Conservation (phyloP, 2,113 vertebrate genomes). For the Notothenia rossii region DNA sequence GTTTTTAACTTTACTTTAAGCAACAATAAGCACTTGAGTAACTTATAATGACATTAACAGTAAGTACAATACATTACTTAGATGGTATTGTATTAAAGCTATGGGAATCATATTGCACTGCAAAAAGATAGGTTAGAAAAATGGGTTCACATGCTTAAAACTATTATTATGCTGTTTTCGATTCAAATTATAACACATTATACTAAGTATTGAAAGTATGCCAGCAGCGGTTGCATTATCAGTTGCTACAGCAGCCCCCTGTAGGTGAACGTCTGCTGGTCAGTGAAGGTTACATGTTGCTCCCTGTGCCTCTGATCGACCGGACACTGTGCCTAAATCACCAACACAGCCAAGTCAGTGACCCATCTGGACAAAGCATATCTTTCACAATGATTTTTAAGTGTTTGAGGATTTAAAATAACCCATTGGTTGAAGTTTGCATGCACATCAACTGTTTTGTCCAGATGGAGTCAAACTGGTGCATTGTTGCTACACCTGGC, state of each 20-base stretch:
- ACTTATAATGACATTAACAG: too few species aligned
- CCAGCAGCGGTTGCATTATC: neutral
- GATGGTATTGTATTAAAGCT: too few species aligned
- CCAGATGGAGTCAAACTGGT: constrained; percentile 28
- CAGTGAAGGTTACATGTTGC: constrained; percentile 26
- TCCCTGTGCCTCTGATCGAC: constrained; percentile 64
- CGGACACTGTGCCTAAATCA: constrained; percentile 71
- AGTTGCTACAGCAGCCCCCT: constrained; percentile 14
- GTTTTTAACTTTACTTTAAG: too few species aligned
- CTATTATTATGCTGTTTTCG: too few species aligned
- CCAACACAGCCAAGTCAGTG: constrained; percentile 50
- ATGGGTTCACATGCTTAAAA: too few species aligned
- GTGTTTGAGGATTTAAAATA: neutral
- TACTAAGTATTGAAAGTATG: too few species aligned
- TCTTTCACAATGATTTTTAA: neutral
- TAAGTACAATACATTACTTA: too few species aligned
- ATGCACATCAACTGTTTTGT: constrained; percentile 3
- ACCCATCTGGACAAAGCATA: constrained; percentile 33
- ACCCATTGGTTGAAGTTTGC: neutral
- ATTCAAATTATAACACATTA: too few species aligned
- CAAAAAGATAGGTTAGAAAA: too few species aligned
- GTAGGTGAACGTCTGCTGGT: constrained; percentile 4
- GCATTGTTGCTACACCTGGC: constrained; percentile 18
- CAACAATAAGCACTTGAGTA: too few species aligned
- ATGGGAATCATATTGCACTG: too few species aligned